Evolutionary conservation across 2,113 vertebrate genomes (phyloP).

Genomic region (Orientallactaga bullata): DNA sequence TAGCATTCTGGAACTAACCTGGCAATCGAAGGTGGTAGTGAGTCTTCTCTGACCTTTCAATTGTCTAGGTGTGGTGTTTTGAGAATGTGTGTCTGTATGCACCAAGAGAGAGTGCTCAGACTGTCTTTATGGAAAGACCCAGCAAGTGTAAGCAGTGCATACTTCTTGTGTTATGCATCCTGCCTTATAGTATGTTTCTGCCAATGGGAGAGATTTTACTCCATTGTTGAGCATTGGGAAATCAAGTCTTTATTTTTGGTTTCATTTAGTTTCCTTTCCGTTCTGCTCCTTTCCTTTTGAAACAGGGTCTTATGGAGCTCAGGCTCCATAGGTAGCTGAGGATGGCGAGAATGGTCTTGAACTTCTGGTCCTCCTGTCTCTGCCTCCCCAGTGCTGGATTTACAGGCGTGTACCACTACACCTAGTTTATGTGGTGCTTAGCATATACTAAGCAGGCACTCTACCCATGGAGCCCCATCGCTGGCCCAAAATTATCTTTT

Average conservation of each 20-base stretch:
- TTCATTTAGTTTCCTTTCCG: too few species aligned
- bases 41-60: not conserved
- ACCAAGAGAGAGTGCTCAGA: not conserved
- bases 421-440: too few species aligned
- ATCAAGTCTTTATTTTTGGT: not conserved
- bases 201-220: not conserved
- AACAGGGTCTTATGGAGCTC: too few species aligned
- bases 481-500: too few species aligned
- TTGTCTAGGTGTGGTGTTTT: not conserved
- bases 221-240: not conserved
- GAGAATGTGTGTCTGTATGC: not conserved
- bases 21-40: not conserved
- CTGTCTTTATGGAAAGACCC: not conserved
- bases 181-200: not conserved
- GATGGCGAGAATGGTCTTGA: too few species aligned
- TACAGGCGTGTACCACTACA: too few species aligned
- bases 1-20: not conserved
- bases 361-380: too few species aligned
- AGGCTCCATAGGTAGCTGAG: too few species aligned
- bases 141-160: not conserved
- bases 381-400: too few species aligned
- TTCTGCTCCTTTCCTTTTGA: too few species aligned
- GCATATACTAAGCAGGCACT: too few species aligned
- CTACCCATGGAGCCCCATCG: too few species aligned
- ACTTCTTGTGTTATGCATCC: not conserved